Evolutionary conservation across 2,113 vertebrate genomes (phyloP), one percentile per base, ranked within the genome.

Genomic region (Pandion haliaetus): DNA sequence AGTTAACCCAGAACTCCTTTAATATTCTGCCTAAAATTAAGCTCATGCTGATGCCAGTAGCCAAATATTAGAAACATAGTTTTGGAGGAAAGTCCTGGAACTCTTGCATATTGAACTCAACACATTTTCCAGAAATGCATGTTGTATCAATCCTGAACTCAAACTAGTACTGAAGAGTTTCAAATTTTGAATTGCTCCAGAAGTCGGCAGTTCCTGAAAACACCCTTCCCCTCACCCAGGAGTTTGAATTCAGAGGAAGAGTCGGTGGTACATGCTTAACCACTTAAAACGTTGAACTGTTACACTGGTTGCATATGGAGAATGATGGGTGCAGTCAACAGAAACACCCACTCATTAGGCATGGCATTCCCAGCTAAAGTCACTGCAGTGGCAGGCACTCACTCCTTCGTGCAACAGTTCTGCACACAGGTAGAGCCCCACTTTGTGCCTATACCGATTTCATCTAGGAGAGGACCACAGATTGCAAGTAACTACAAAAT

Each of bases 251-350:
- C 28, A 66, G 36, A 49, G 34, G 42, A 78, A 79, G 38, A 62
- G 38, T 52, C 0, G 0, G 34, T 44, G 45, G 24, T 28, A 65
- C 9, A 7, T 17, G 24, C 29, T 57, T 61, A 65, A 61, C 19
- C 40, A 52, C 47, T 55, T 50, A 17, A 70, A 78, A 81, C 16
- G 21, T 32, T 54, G 36, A 63, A 54, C 14, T 20, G 23, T 17
- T 55, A 11, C 24, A 10, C 5, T 52, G 67, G 57, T 3, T 74
- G 25, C 28, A 50, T 25, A 44, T 5, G 8, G 49, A 70, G 40
- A 62, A 63, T 29, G 59, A 87, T 12, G 29, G 79, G 24, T 52
- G 71, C 23, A 32, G 34, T 36, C 74, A 62, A 32, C 0, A 86
- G 14, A 77, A 89, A 50, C 47, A 77, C 5, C 25, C 73, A 67